phyloP scores from a whole-genome alignment of 2,888 invertebrate species.

The Melipona bicolor region DNA sequence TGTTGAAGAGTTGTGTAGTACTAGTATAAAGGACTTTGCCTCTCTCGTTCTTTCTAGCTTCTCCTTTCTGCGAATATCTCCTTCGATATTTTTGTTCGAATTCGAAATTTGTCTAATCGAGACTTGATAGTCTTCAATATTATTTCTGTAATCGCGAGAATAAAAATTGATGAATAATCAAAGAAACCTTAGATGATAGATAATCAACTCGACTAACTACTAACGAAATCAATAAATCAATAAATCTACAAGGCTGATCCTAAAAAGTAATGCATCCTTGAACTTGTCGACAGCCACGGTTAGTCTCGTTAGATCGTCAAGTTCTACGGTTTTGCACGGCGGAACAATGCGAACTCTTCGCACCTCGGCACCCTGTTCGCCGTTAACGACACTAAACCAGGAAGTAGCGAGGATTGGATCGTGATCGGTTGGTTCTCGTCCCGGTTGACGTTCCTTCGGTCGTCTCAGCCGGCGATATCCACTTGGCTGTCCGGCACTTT shows the following conservation, averaged over 20 bases:
- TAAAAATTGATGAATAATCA: not conserved
- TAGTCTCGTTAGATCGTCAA: conserved; percentile 39
- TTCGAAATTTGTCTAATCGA: too few relatives aligned
- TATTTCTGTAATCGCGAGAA: not conserved
- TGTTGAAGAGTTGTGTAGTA: not conserved
- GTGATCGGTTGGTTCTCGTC: conserved; percentile 68
- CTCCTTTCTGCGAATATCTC: too few relatives aligned
- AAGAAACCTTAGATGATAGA: not conserved
- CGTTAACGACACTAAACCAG: conserved; percentile 66
- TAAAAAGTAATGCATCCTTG: conserved; percentile 33
- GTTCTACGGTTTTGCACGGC: not conserved
- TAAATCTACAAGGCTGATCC: not conserved
- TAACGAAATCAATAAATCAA: not conserved
- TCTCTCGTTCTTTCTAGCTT: too few relatives aligned
- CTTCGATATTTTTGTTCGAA: too few relatives aligned
- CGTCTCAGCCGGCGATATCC: conserved; percentile 35
- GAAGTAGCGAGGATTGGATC: conserved; percentile 67
- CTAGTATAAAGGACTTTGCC: too few relatives aligned
- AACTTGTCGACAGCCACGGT: conserved; percentile 53
- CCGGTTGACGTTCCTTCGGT: conserved; percentile 62
- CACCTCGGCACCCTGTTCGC: conserved; percentile 57
- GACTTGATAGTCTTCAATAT: too few relatives aligned
- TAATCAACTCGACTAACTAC: not conserved
- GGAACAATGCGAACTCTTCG: conserved; percentile 63
- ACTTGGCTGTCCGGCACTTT: conserved; percentile 37